A percentile compares a stretch with the other conserved stretches of the same genome.
phyloP scores from a whole-genome alignment of 2,888 invertebrate species.

The Sphaerophoria taeniata region DNA sequence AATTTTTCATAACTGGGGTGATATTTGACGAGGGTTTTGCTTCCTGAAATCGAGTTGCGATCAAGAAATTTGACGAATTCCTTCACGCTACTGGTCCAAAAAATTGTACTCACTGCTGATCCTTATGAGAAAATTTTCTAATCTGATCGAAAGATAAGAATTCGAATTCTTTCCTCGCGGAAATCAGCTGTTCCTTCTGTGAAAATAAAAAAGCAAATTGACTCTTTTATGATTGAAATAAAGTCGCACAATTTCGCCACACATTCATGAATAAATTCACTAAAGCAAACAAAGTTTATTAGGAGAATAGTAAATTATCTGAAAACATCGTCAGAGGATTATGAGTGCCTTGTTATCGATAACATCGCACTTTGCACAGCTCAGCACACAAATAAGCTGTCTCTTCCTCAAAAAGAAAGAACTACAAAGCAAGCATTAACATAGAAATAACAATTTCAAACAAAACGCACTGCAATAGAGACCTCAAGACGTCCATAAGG shows the following conservation, averaged over 20 bases:
- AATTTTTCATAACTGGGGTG: slow-evolving; percentile 73
- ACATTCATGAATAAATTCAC: neutral
- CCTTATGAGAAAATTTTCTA: slow-evolving; percentile 61
- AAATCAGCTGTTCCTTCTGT: no score
- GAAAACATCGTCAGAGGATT: slow-evolving; percentile 11
- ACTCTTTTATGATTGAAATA: no score
- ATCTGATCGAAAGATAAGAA: slow-evolving; percentile 24
- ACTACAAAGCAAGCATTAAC: slow-evolving; percentile 29
- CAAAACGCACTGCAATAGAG: neutral
- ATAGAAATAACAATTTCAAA: slow-evolving; percentile 61
- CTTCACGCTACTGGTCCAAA: slow-evolving; percentile 3
- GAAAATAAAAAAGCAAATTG: no score
- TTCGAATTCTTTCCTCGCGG: neutral
- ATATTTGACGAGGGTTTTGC: slow-evolving; percentile 65
- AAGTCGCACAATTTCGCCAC: no score
- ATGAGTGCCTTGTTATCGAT: slow-evolving; percentile 7
- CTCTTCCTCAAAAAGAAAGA: slow-evolving; percentile 11
- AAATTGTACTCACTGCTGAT: slow-evolving; percentile 18
- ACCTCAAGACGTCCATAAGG: neutral
- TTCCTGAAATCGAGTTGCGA: slow-evolving; percentile 55
- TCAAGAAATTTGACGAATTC: slow-evolving; percentile 31
- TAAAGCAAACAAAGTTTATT: neutral
- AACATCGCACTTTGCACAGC: slow-evolving; percentile 1
- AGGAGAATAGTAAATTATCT: neutral
- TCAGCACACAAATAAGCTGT: slow-evolving; percentile 18